Evolutionary conservation across 2,113 vertebrate species (phyloP).

Genomic region (Platanista minor): DNA sequence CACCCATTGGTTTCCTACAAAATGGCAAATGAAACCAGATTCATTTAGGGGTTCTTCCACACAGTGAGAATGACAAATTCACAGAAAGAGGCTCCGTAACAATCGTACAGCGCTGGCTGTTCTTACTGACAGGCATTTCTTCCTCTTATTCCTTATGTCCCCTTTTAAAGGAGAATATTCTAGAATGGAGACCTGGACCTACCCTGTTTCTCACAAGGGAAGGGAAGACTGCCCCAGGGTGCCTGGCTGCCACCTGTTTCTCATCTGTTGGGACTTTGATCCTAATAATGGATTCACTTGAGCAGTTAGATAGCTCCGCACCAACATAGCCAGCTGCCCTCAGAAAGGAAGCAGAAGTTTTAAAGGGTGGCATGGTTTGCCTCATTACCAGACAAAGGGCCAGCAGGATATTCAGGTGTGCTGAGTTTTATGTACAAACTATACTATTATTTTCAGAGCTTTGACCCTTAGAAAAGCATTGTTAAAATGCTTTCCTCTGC

Average conservation of each 20-base stretch:
- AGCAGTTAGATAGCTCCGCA: neutral
- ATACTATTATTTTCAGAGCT: constrained; percentile 58
- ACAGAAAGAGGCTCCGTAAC: neutral
- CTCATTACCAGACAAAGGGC: constrained; percentile 49
- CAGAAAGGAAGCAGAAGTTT: constrained; percentile 45
- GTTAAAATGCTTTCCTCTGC: constrained; percentile 66
- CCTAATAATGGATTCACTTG: constrained; percentile 9
- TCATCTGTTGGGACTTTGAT: constrained; percentile 59
- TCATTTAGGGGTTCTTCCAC: neutral
- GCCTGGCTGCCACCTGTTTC: constrained; percentile 51
- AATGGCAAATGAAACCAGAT: neutral
- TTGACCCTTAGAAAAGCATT: constrained; percentile 67
- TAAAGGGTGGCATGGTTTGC: neutral
- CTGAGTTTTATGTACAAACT: constrained; percentile 57
- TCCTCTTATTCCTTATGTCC: neutral
- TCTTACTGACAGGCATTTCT: neutral
- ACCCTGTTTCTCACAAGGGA: neutral
- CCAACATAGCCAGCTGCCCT: neutral
- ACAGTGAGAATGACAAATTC: neutral
- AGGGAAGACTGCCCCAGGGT: neutral
- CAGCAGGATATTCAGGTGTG: constrained; percentile 54
- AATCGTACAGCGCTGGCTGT: neutral
- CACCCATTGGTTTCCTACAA: neutral
- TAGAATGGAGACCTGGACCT: neutral
- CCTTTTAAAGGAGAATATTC: neutral